phyloP scores from a whole-genome alignment of 2,888 invertebrate genomes.

The Euclidia mi region DNA sequence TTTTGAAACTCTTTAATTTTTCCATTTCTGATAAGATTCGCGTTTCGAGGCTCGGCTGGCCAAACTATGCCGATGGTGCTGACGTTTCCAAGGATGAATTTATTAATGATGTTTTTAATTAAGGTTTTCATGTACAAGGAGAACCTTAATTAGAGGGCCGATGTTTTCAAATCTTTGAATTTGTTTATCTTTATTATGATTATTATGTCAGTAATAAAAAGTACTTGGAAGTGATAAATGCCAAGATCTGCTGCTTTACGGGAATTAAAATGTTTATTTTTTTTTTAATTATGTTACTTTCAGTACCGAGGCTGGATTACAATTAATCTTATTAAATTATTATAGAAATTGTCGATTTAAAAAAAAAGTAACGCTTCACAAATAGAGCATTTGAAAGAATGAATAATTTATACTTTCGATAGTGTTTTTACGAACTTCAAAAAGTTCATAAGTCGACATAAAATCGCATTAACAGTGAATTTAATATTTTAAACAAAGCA shows the following conservation, averaged over 20 bases:
- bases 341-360: too few species aligned
- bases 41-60: conserved; percentile 62
- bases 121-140: conserved; percentile 25
- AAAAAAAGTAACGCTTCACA: too few species aligned
- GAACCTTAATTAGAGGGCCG: conserved; percentile 26
- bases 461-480: too few species aligned
- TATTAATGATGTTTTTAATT: conserved; percentile 44
- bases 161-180: conserved; percentile 17
- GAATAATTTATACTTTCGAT: too few species aligned
- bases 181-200: conserved; percentile 5
- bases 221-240: neutral
- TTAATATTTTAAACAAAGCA: neutral
- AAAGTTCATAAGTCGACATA: too few species aligned
- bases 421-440: too few species aligned
- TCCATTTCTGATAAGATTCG: conserved; percentile 78
- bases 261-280: too few species aligned
- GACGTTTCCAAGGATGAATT: conserved; percentile 52
- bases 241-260: too few species aligned
- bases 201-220: neutral
- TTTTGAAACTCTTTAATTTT: conserved; percentile 84
- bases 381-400: too few species aligned
- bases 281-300: too few species aligned
- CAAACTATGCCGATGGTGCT: conserved; percentile 67
- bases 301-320: too few species aligned
- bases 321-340: too few species aligned